Evolutionary conservation across 92 coral and sea anemone genomes (phyloP).

Genomic region (Porites rus): DNA sequence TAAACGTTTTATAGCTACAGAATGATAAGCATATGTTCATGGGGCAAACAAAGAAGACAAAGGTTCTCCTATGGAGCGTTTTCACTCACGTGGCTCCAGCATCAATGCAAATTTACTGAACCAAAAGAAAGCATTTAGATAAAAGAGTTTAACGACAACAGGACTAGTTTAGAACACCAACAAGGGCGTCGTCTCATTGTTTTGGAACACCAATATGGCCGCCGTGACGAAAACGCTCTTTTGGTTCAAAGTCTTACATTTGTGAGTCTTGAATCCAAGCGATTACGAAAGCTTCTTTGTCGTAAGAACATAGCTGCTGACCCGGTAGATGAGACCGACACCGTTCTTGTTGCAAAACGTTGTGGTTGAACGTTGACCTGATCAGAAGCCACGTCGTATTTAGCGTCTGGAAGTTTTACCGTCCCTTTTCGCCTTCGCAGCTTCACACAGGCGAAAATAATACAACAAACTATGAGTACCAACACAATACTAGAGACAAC

Average conservation of each 20-base stretch:
- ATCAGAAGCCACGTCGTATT: conserved; percentile 45
- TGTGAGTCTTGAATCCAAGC: conserved; percentile 72
- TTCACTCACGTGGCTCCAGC: no score
- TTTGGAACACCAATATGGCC: no score
- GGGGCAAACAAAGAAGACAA: no score
- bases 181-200: background rate
- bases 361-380: conserved; percentile 10
- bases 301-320: conserved; percentile 67
- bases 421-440: conserved; percentile 11
- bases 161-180: background rate
- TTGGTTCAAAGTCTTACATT: conserved; percentile 27
- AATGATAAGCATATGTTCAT: no score
- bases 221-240: background rate
- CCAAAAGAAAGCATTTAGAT: no score
- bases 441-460: conserved; percentile 15
- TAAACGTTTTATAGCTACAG: no score
- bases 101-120: no score
- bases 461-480: background rate
- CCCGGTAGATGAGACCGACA: conserved; percentile 71
- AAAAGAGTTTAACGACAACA: background rate
- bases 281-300: conserved; percentile 74
- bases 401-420: conserved; percentile 12
- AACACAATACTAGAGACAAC: background rate
- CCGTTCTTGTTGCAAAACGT: conserved; percentile 42
- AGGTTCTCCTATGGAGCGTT: no score